Evolutionary conservation across 2,888 invertebrate genomes (phyloP), one percentile per base, ranked within the genome.

Genomic region (Drosophila dives): DNA sequence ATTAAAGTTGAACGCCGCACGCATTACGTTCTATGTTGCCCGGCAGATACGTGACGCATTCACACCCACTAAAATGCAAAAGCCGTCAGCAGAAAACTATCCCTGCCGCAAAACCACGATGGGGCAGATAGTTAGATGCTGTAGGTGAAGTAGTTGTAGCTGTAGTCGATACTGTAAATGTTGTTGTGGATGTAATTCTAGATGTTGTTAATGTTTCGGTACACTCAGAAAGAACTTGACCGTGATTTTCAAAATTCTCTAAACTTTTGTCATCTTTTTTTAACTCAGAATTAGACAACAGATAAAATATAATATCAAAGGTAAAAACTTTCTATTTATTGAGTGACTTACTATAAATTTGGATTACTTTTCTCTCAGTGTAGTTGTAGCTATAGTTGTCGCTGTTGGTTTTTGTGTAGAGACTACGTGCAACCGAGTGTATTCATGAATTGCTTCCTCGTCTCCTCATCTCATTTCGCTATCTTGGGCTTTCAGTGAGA

Each of bases 61-160:
- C 55, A 72, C 67, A 61, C 63, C 71, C 72, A 53, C 53, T 38
- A 54, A 68, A 79, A 71, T 74, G 77, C 75, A 64, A 51, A 70
- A 72, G 72, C 49, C 55, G 74, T 78, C 78, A 78, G 59, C 62
- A 80, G 50, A 69, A 79, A 72, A 86, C 80, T 84, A 83, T 85
- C 64, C 71, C 54, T 77, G 72, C 64, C 75, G 53, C 77, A 60
- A 42, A 45, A 15, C 49, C 55, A 64, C 66, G 55, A 68, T 38
- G 48, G 79, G 59, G 56, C 11, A 55, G 60, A 66, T 53, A 42
- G 34, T 5, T 29, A 42, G 38, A 36, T 40, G 48, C 59, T 56
- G 34, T 10, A 15, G 11, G 4, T 23, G 48, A 36, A 38, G 29
- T 45, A 20, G 20, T 67, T 56, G 29, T 40, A 55, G 38, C 55